Evolutionary conservation across 2,797 vertebrate genomes (phyloP).

Genomic region (Cyclura pinguis): DNA sequence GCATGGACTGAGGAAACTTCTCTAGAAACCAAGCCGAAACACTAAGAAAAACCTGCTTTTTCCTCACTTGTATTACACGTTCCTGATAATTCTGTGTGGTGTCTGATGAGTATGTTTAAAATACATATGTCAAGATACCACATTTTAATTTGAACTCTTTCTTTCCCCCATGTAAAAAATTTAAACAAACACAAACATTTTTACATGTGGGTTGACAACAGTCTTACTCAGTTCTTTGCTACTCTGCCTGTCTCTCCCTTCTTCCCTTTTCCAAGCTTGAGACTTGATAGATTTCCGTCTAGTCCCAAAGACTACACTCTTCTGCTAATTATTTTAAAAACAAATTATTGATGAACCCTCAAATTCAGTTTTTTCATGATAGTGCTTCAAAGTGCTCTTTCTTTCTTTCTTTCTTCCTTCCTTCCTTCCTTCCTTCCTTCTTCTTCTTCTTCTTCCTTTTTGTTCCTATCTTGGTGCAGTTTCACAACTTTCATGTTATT

Average conservation of each 20-base stretch:
- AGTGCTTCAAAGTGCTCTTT: neutral
- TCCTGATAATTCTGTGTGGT: neutral
- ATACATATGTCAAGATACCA: neutral
- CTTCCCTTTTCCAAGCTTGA: neutral
- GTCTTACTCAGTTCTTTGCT: neutral
- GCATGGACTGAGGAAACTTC: neutral
- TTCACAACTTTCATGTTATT: neutral
- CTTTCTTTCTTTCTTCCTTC: too few relatives aligned
- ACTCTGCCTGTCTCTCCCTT: neutral
- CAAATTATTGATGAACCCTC: neutral
- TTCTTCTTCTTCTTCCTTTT: neutral
- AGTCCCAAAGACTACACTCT: neutral
- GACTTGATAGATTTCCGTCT: neutral
- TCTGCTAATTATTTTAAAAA: neutral
- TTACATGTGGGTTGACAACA: neutral
- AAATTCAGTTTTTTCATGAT: neutral
- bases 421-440: neutral
- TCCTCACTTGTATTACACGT: too few relatives aligned
- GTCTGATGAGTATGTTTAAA: neutral
- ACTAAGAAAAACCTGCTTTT: neutral
- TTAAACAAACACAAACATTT: neutral
- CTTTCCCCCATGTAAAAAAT: neutral
- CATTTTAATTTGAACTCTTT: neutral
- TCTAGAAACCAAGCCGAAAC: neutral
- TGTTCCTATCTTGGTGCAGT: neutral